Evolutionary conservation across 2,113 vertebrate species (phyloP), one percentile per base, ranked within the genome.

Genomic region (Pandion haliaetus): DNA sequence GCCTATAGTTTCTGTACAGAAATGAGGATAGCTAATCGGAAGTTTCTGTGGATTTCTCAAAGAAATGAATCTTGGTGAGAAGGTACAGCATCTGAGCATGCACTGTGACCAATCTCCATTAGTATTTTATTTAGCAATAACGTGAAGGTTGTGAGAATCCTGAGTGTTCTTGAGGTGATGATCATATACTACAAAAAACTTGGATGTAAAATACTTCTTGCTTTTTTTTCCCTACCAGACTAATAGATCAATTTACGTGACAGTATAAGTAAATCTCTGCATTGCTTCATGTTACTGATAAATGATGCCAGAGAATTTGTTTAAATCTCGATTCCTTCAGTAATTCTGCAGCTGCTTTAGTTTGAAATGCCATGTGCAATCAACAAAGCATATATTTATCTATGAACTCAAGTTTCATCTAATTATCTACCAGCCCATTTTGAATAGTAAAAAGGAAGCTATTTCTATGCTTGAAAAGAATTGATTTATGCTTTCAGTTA

Each of bases 401-500:
- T 85, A 26, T 31, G 76, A 95, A 92, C 52, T 86, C 38, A 79
- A 77, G 26, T 54, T 92, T 85, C 74, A 80, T 78, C 54, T 93
- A 90, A 94, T 97, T 94, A 92, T 44, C 42, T 65, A 59, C 42
- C 50, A 90, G n/a, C 5, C 11, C 18, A 83, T 81, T 89, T 59
- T 62, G 72, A 88, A 86, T 23, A 72, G 34, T 7, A 57, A 91
- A 95, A 88, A 82, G 24, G 55, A 95, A 85, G 28, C 15, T 76
- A 77, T 76, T 91, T 87, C 77, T 93, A n/a, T 65, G 63, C 57
- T 84, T 92, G 73, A 81, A 90, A 92, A 83, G 18, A 90, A 86
- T 49, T 88, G 52, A 84, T 96, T 94, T 86, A 88, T 93, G 19
- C 17, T 94, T 95, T 92, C 86, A 96, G 91, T 89, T 95, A 94